A percentile compares a stretch with the other conserved stretches of the same genome.
Evolutionary conservation across 2,797 vertebrate species (phyloP).

Genomic region (Tokudaia muenninki): DNA sequence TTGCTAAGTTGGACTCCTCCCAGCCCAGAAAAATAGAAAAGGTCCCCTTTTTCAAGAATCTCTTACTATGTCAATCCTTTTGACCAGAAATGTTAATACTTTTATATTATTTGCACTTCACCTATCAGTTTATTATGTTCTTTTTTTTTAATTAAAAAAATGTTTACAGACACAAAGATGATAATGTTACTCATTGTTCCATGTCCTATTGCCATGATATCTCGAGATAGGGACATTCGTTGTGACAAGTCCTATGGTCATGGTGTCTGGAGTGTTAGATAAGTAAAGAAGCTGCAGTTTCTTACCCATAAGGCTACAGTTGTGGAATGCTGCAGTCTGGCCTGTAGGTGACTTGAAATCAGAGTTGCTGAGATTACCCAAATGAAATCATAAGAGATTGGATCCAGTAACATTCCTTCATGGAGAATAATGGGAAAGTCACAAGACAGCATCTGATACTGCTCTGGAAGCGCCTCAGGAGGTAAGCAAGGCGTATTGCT

Average conservation of each 20-base stretch:
- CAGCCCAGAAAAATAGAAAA: conserved; percentile 24
- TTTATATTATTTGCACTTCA: conserved; percentile 34
- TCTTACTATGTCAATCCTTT: neutral
- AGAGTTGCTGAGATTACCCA: neutral
- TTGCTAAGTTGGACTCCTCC: neutral
- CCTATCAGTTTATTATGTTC: conserved; percentile 24
- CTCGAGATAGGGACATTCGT: neutral
- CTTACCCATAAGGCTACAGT: neutral
- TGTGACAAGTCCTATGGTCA: neutral
- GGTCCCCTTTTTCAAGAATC: conserved; percentile 14
- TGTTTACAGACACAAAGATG: conserved; percentile 4
- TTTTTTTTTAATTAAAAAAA: neutral
- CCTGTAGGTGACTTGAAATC: neutral
- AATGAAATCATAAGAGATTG: neutral
- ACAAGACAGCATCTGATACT: neutral
- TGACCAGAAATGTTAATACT: neutral
- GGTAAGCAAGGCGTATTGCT: neutral
- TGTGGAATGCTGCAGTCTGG: neutral
- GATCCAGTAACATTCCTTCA: neutral
- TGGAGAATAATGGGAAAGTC: neutral
- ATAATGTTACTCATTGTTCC: neutral
- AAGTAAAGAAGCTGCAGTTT: neutral
- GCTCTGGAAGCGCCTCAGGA: neutral
- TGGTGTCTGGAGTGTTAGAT: neutral
- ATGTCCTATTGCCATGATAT: neutral